phyloP scores from a whole-genome alignment of 2,113 vertebrate species.

The Actenoides lindsayi region DNA sequence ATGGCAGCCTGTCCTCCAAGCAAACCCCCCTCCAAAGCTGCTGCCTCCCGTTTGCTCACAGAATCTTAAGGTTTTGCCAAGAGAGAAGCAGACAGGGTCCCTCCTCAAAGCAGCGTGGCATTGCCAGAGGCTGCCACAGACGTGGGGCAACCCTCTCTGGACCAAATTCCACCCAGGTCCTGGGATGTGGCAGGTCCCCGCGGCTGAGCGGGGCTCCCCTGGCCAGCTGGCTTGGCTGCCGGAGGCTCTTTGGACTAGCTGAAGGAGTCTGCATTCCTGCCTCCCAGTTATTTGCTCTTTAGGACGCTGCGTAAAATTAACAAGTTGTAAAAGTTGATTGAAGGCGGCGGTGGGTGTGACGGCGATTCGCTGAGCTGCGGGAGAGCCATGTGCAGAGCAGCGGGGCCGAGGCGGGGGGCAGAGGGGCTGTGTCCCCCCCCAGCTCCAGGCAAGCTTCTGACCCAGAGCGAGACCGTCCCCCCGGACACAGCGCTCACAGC shows the following conservation, averaged over 20 bases:
- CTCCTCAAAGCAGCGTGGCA: background rate
- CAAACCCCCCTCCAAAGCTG: constrained; percentile 45
- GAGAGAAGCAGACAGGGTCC: constrained; percentile 10
- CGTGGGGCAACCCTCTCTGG: background rate
- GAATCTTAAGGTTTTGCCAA: background rate
- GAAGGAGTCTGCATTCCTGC: constrained; percentile 71
- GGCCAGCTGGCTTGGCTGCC: constrained; percentile 59
- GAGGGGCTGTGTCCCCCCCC: background rate
- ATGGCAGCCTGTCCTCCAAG: background rate
- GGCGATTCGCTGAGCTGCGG: constrained; percentile 63
- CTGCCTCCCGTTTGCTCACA: background rate
- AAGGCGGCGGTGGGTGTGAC: constrained; percentile 77
- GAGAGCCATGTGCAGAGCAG: constrained; percentile 13
- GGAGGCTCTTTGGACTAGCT: constrained; percentile 69
- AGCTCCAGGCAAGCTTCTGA: background rate
- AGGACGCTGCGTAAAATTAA: constrained; percentile 80
- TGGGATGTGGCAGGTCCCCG: constrained; percentile 56
- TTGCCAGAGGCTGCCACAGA: background rate
- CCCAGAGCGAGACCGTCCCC: background rate
- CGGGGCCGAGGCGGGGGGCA: background rate
- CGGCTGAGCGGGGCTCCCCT: constrained; percentile 48
- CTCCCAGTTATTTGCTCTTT: constrained; percentile 78
- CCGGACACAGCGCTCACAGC: background rate
- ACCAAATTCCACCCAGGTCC: background rate
- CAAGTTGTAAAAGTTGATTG: constrained; percentile 79